These are phyloP conservation scores for Arvicola amphibius DNA, from an alignment of 2,797 vertebrate species.

Conservation along the genomic window DNA sequence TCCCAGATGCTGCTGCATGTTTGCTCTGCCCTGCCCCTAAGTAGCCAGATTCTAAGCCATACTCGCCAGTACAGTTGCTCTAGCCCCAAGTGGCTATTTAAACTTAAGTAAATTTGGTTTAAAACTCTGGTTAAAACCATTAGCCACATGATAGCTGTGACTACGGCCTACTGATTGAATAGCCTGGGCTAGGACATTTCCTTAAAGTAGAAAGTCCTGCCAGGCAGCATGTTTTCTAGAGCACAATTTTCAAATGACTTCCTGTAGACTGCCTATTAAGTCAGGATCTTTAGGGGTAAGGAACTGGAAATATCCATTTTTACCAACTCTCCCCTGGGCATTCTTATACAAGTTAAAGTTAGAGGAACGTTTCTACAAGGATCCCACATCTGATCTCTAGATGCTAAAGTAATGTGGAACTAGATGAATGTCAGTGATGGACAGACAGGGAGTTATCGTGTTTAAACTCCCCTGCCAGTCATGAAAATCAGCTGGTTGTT, in stretches of 20 bases:
- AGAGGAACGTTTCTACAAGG: neutral
- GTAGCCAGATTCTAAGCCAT: neutral
- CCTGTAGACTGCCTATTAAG: neutral
- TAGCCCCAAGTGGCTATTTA: neutral
- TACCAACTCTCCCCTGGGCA: neutral
- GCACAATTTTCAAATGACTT: neutral
- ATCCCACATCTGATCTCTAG: neutral
- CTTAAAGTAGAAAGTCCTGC: fast-evolving
- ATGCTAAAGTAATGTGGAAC: neutral
- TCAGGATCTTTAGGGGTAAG: neutral
- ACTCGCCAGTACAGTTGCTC: neutral
- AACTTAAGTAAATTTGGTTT: neutral
- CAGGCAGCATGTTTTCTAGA: neutral
- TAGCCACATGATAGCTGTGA: neutral
- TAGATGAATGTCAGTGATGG: neutral
- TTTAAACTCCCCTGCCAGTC: neutral
- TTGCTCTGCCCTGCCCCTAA: neutral
- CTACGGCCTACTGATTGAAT: neutral
- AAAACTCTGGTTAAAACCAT: neutral
- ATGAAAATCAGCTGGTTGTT: neutral
- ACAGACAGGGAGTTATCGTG: too few species aligned
- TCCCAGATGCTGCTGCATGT: neutral
- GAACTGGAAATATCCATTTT: neutral
- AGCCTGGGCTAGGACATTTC: neutral
- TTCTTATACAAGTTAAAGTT: neutral